A percentile compares a stretch with the other conserved stretches of the same genome.
Evolutionary conservation across 2,113 vertebrate species (phyloP).

Genomic region (Paedocypris sp.): DNA sequence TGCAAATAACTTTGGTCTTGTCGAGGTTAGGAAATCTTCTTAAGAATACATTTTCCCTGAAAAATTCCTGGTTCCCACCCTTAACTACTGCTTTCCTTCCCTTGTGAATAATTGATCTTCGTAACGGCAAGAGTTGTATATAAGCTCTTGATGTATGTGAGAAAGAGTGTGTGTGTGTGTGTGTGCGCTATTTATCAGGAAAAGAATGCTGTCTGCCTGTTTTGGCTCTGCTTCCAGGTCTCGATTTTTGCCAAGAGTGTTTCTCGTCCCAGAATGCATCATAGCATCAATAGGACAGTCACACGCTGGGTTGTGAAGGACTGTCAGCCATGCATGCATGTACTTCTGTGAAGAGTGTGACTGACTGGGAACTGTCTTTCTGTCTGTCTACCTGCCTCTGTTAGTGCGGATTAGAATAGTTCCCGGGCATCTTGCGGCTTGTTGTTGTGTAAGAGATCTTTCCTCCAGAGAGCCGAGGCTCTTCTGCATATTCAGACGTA

Average conservation of each 20-base stretch:
- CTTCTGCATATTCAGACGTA: slow-evolving; percentile 8
- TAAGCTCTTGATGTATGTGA: slow-evolving; percentile 10
- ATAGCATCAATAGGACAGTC: slow-evolving; percentile 22
- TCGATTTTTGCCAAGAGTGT: slow-evolving; percentile 3
- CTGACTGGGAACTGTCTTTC: neutral
- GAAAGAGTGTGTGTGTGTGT: slow-evolving; percentile 1
- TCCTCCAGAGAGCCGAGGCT: slow-evolving; percentile 6
- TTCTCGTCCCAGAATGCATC: slow-evolving; percentile 23
- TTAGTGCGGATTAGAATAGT: neutral
- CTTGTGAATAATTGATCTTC: slow-evolving; percentile 5
- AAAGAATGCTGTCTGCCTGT: neutral
- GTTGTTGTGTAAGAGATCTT: slow-evolving; percentile 3
- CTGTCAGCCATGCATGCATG: neutral
- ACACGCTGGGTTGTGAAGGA: slow-evolving; percentile 17
- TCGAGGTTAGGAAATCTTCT: too few relatives aligned
- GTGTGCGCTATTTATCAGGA: neutral
- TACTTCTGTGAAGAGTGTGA: too few relatives aligned
- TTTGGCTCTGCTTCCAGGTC: slow-evolving; percentile 2
- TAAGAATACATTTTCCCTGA: too few relatives aligned
- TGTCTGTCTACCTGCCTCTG: too few relatives aligned
- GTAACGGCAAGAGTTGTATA: neutral
- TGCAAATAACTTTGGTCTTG: too few relatives aligned
- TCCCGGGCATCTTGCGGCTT: neutral
- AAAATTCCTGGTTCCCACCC: neutral
- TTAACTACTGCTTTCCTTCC: slow-evolving; percentile 1